phyloP scores from a whole-genome alignment of 2,888 invertebrate species.

The Apamea monoglypha region DNA sequence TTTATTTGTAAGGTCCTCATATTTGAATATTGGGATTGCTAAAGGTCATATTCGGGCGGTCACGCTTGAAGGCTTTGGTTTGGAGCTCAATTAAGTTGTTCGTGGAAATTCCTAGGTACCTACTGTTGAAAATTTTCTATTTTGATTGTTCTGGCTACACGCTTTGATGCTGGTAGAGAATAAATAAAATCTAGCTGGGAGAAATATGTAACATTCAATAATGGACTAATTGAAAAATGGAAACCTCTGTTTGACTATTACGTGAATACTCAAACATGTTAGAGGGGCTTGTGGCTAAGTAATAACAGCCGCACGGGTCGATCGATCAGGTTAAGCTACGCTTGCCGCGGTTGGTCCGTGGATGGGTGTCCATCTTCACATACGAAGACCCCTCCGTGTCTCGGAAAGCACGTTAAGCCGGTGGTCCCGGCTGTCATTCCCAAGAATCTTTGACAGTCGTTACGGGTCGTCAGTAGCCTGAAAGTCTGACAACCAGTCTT shows the following conservation, averaged over 20 bases:
- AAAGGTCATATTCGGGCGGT: conserved; percentile 32
- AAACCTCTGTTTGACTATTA: background rate
- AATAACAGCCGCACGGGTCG: too few species aligned
- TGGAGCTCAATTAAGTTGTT: conserved; percentile 40
- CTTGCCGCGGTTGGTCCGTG: too few species aligned
- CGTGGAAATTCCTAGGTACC: background rate
- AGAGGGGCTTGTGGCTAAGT: too few species aligned
- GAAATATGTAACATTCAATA: background rate
- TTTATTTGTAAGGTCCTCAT: conserved; percentile 53
- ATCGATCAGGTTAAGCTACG: too few species aligned
- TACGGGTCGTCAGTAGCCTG: too few species aligned
- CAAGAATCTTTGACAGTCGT: too few species aligned
- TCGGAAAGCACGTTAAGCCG: too few species aligned
- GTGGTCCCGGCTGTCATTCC: too few species aligned
- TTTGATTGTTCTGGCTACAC: conserved; percentile 8
- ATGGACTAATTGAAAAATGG: background rate
- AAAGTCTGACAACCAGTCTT: too few species aligned
- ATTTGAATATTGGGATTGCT: conserved; percentile 49
- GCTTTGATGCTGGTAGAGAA: background rate
- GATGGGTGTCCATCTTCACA: too few species aligned
- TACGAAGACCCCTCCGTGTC: too few species aligned
- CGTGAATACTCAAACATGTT: background rate
- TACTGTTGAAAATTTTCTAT: background rate
- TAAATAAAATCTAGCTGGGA: background rate
- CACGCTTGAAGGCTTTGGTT: conserved; percentile 26